Conservation (phyloP, 2,113 vertebrate species). For the Cyphomyrus discorhynchus region DNA sequence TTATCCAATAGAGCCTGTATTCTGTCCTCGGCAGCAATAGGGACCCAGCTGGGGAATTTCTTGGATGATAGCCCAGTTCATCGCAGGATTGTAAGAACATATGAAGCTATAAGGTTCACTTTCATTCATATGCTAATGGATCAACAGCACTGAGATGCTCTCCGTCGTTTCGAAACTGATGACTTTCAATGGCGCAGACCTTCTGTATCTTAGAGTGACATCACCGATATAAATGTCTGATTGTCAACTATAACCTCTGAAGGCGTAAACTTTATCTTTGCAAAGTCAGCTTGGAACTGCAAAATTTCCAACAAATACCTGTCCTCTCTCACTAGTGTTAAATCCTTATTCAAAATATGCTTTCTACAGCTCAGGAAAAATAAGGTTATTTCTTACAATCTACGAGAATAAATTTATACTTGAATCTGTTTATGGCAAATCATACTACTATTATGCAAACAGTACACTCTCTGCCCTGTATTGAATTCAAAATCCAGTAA, state of each 20-base stretch:
- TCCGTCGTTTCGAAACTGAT: background rate
- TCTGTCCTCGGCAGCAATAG: background rate
- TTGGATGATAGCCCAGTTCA: background rate
- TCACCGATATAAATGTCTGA: background rate
- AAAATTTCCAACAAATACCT: background rate
- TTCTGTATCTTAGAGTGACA: background rate
- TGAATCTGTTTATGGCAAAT: background rate
- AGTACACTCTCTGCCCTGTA: background rate
- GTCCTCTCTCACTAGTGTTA: background rate
- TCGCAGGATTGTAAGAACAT: background rate
- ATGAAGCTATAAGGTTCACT: background rate
- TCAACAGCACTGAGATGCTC: background rate
- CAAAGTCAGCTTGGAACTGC: background rate
- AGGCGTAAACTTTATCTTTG: background rate
- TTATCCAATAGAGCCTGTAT: background rate
- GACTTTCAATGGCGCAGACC: background rate
- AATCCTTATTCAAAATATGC: background rate
- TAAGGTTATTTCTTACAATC: background rate
- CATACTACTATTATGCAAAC: background rate
- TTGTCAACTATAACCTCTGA: background rate
- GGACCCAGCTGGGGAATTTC: background rate
- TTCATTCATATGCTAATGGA: background rate
- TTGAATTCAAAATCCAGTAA: background rate
- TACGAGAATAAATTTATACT: background rate
- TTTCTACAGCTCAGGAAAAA: background rate